Evolutionary conservation across 1,140 invertebrate genomes (phyloP).

Genomic region (Hypothenemus hampei): DNA sequence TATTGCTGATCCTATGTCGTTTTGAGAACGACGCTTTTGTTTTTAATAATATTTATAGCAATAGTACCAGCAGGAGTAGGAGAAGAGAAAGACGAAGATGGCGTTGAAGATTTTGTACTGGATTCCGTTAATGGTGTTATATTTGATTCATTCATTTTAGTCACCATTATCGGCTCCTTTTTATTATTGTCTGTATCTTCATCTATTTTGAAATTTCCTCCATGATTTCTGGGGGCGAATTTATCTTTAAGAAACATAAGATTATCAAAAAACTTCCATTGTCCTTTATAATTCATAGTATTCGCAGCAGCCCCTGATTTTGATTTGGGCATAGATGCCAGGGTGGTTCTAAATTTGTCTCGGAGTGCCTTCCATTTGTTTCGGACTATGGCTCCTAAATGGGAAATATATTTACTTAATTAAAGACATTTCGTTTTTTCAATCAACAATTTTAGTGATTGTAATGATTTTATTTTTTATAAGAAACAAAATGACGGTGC

Average conservation of each 20-base stretch:
- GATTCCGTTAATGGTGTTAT: no score
- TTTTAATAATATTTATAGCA: no score
- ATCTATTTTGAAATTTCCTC: constrained; percentile 3
- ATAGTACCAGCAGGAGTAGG: background rate
- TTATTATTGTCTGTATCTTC: no score
- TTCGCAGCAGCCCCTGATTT: constrained; percentile 15
- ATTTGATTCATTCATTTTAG: no score
- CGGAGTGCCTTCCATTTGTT: constrained; percentile 49
- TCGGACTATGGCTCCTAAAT: constrained; percentile 46
- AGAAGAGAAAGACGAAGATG: background rate
- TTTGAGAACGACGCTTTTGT: background rate
- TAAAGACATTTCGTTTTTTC: background rate
- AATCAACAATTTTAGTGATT: no score
- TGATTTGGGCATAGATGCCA: constrained; percentile 35
- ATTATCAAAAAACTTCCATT: constrained; percentile 22
- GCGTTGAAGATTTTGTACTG: no score
- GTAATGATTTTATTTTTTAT: no score
- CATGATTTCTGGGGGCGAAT: constrained; percentile 6
- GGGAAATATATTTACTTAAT: no score
- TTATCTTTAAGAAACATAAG: constrained; percentile 25
- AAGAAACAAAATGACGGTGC: no score
- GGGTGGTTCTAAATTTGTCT: constrained; percentile 47
- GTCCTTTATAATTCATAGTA: background rate
- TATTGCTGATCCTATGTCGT: background rate
- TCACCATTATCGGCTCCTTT: no score